phyloP scores from a whole-genome alignment of 2,797 vertebrate genomes.

The Pelochelys cantorii region DNA sequence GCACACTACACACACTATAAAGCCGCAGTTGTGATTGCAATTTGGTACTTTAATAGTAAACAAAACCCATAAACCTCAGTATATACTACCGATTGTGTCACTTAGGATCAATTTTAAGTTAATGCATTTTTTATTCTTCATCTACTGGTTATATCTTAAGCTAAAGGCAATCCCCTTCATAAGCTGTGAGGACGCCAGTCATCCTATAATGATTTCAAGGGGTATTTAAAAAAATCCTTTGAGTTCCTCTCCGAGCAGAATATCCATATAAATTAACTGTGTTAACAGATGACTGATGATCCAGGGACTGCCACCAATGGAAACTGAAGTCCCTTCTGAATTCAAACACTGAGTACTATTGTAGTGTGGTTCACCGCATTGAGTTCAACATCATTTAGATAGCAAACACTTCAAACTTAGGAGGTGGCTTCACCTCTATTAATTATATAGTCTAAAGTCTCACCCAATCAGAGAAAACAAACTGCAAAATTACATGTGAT shows the following conservation, averaged over 20 bases:
- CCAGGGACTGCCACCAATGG: background rate
- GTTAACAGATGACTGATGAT: background rate
- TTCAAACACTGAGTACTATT: background rate
- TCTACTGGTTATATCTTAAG: background rate
- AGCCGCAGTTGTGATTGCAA: background rate
- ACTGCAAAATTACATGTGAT: accelerated
- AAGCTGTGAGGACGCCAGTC: background rate
- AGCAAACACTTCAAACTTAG: background rate
- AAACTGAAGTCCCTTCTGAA: background rate
- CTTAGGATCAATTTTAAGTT: background rate
- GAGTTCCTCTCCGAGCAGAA: background rate
- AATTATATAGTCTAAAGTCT: background rate
- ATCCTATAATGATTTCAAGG: background rate
- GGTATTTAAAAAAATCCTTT: background rate
- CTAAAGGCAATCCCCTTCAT: background rate
- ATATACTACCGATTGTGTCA: background rate
- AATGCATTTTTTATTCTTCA: background rate
- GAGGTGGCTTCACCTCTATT: background rate
- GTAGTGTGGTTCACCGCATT: background rate
- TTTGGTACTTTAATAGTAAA: background rate
- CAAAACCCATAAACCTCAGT: background rate
- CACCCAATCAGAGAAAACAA: background rate
- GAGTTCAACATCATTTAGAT: background rate
- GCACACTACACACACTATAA: background rate
- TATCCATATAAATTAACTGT: background rate